Evolutionary conservation across 1,140 invertebrate genomes (phyloP).

Genomic region (Tigriopus japonicus): DNA sequence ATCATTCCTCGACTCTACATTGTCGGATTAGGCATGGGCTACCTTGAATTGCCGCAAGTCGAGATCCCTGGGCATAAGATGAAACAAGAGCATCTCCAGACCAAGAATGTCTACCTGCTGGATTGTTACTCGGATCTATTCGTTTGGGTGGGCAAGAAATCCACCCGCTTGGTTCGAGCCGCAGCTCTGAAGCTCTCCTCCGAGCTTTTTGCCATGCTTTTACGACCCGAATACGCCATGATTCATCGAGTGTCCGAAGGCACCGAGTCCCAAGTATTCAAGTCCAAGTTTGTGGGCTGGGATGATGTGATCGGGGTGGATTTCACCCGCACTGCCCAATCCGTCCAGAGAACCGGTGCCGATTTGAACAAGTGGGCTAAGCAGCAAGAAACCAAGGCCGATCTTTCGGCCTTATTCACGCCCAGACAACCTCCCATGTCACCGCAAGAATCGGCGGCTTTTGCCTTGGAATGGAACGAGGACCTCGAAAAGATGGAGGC

Average conservation of each 20-base stretch:
- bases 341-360: constrained; percentile 83
- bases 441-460: constrained; percentile 59
- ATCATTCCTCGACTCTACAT: constrained; percentile 67
- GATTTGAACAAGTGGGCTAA: constrained; percentile 84
- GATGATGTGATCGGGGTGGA: constrained; percentile 98
- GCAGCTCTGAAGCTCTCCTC: constrained; percentile 89
- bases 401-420: constrained; percentile 85
- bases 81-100: constrained; percentile 53
- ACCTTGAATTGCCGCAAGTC: constrained; percentile 87
- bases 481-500: constrained; percentile 91
- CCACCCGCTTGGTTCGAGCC: constrained; percentile 78
- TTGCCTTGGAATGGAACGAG: constrained; percentile 84
- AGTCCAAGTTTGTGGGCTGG: constrained; percentile 92
- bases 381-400: constrained; percentile 59
- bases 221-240: constrained; percentile 62
- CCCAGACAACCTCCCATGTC: constrained; percentile 76
- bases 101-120: constrained; percentile 89
- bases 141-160: constrained; percentile 98
- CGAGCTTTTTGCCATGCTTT: constrained; percentile 79
- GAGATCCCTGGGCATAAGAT: constrained; percentile 48
- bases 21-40: constrained; percentile 91
- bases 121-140: constrained; percentile 93
- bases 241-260: constrained; percentile 43
- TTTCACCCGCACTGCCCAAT: constrained; percentile 93
- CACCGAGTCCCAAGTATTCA: constrained; percentile 55